Base-by-base conservation (phyloP, 2,113 vertebrate species). In the Phocoena phocoena region DNA sequence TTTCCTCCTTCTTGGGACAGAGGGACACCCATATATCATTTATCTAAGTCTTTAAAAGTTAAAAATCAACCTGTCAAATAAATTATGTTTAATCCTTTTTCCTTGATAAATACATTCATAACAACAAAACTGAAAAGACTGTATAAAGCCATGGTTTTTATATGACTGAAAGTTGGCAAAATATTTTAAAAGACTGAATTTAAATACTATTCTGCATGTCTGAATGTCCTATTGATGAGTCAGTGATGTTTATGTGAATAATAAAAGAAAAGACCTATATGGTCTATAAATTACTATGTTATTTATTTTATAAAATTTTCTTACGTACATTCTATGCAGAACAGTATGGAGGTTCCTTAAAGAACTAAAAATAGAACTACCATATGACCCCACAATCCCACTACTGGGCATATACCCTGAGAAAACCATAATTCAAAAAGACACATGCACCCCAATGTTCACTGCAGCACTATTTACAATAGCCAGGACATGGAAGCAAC, bases 151-250 rank as follows among this genome's bases (percentile, higher is more conserved):
- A 31, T 26, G 28, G 14, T 62, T 87, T 93, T 84, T 70, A 67
- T 41, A 71, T 6, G 8, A 41, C 62, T 70, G 11, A 91, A 88
- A 77, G 23, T 86, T 53, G 63, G 7, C 38, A 71, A 73, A 47
- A 28, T 90, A 93, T 44, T 79, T 88, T 74, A 60, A 95, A 95
- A 82, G 28, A 71, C 55, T 77, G 5, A 77, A 73, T 68, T 71
- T 73, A 87, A 79, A 71, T 44, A 73, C 3, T 73, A 23, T n/a
- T 55, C n/a, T 90, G 8, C 5, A n/a, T 18, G 6, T 55, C 38
- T 53, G 20, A 44, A 62, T 47, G 50, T 47, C 36, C 41, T 62
- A 20, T 33, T 62, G 14, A 88, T 68, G 26, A 68, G 21, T 53
- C 62, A 38, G 36, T 82, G 68, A 71, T 33, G 6, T 84, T 58